phyloP scores from a whole-genome alignment of 1,140 invertebrate genomes.

The Zaprionus inermis region DNA sequence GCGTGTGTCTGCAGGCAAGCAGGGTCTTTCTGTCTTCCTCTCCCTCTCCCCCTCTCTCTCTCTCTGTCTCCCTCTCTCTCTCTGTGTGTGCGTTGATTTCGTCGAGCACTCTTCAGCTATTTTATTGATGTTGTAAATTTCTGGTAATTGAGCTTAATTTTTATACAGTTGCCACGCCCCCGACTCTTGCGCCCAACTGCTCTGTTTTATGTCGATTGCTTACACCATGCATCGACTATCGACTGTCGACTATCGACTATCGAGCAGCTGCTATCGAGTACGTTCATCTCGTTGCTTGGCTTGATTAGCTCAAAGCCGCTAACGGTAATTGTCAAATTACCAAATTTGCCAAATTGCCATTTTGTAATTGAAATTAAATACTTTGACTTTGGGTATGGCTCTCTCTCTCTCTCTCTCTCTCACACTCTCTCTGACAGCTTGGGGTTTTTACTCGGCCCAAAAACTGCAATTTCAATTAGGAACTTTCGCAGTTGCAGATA shows the following conservation, averaged over 20 bases:
- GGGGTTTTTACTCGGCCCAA: constrained; percentile 13
- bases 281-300: constrained; percentile 3
- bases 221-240: constrained; percentile 27
- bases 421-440: neutral
- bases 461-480: constrained; percentile 69
- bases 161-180: constrained; percentile 67
- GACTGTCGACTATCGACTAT: constrained; percentile 9
- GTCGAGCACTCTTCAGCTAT: constrained; percentile 81
- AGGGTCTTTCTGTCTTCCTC: constrained; percentile 11
- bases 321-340: constrained; percentile 36
- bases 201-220: constrained; percentile 80
- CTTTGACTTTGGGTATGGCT: constrained; percentile 59
- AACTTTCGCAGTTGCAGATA: constrained; percentile 68
- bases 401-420: neutral
- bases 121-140: constrained; percentile 83
- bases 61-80: constrained; percentile 27
- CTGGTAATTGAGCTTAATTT: constrained; percentile 83
- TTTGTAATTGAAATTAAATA: constrained; percentile 77
- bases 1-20: neutral
- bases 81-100: constrained; percentile 65
- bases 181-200: neutral
- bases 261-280: constrained; percentile 20
- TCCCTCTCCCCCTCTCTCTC: constrained; percentile 31
- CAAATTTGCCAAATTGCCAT: constrained; percentile 42
- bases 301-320: constrained; percentile 41